phyloP scores from a whole-genome alignment of 2,797 vertebrate genomes.

The Lepilemur septentrionalis region DNA sequence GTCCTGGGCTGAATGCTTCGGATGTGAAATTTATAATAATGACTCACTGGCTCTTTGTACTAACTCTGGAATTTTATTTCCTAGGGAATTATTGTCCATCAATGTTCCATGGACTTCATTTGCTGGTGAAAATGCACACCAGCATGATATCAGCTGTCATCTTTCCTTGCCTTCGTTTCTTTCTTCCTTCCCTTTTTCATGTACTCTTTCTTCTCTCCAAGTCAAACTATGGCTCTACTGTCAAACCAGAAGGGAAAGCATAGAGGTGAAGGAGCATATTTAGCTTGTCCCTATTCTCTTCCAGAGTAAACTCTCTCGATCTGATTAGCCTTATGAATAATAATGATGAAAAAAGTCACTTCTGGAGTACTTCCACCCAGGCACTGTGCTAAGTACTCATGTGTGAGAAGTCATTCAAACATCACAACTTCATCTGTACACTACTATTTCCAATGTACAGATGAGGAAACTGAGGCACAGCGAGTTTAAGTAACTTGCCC shows the following conservation, averaged over 20 bases:
- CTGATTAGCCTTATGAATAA: background rate
- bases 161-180: background rate
- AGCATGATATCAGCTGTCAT: background rate
- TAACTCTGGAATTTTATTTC: constrained; percentile 39
- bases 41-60: background rate
- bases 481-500: background rate
- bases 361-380: background rate
- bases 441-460: background rate
- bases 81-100: background rate
- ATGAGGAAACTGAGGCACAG: background rate
- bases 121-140: background rate
- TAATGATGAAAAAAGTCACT: background rate
- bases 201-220: background rate
- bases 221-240: background rate
- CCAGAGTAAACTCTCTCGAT: background rate
- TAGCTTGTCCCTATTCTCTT: background rate
- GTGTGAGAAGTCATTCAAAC: background rate
- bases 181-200: background rate
- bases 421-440: background rate
- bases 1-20: background rate
- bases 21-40: constrained; percentile 31
- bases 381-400: background rate
- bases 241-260: background rate
- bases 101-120: background rate
- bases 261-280: background rate